Conservation (phyloP, 1,140 invertebrate species). For the Parapsyche elsis region DNA sequence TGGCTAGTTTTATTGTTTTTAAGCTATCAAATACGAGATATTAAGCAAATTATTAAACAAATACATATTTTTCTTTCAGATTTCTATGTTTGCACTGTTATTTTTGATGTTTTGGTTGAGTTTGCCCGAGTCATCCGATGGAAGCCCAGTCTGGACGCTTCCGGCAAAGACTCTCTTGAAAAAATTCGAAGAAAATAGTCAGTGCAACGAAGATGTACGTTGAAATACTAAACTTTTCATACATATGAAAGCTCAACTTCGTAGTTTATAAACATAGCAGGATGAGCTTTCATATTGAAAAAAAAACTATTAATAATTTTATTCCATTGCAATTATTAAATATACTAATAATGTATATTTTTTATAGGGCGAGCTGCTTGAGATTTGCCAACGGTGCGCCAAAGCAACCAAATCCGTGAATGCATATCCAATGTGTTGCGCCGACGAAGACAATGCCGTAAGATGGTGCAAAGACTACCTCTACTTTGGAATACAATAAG, state of each 20-base stretch:
- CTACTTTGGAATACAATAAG: constrained; percentile 57
- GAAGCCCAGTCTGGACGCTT: constrained; percentile 44
- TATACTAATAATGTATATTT: too few species aligned
- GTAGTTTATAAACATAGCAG: too few species aligned
- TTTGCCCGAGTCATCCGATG: constrained; percentile 33
- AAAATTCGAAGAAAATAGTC: constrained; percentile 33
- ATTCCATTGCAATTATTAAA: too few species aligned
- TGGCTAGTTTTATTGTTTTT: too few species aligned
- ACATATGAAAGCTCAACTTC: too few species aligned
- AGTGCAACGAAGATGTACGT: constrained; percentile 49
- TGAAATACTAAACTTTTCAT: too few species aligned
- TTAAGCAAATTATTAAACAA: too few species aligned
- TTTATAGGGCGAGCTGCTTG: constrained; percentile 58
- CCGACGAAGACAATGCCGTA: constrained; percentile 57
- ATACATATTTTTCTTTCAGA: background rate
- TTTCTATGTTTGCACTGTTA: constrained; percentile 24
- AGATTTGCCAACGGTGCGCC: constrained; percentile 62
- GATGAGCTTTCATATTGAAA: too few species aligned
- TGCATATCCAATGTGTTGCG: constrained; percentile 63
- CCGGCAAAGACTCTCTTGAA: constrained; percentile 40
- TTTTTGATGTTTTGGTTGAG: constrained; percentile 44
- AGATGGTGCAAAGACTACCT: constrained; percentile 61
- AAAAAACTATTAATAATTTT: too few species aligned
- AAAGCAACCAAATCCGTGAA: constrained; percentile 60
- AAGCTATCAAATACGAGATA: too few species aligned